Percentiles rank a stretch among this genome's conserved stretches.
These are phyloP conservation scores for Monomorium pharaonis DNA, from an alignment of 1,140 invertebrate species.

Conservation along the genomic window DNA sequence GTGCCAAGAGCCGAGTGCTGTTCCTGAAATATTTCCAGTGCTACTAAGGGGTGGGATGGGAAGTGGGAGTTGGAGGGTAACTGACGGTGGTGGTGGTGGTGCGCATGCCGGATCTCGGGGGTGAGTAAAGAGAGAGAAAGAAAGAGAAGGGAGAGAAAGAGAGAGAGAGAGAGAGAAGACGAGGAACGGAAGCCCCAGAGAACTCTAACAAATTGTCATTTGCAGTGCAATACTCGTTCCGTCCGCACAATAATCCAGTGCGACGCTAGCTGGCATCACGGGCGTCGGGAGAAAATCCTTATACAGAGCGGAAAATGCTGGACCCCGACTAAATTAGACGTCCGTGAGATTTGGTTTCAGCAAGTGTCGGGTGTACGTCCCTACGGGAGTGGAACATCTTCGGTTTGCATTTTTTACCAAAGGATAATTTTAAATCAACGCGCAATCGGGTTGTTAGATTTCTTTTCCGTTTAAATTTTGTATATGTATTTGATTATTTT, in stretches of 20 bases:
- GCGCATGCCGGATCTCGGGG: neutral
- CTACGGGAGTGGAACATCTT: neutral
- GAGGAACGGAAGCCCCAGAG: constrained; percentile 38
- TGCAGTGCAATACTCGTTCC: constrained; percentile 73
- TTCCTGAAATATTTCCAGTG: constrained; percentile 71
- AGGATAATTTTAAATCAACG: neutral
- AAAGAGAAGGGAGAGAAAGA: neutral
- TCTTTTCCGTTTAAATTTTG: neutral
- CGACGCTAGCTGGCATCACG: constrained; percentile 49
- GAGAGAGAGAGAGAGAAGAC: neutral
- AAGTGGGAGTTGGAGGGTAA: neutral
- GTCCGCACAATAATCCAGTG: constrained; percentile 71
- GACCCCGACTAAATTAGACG: constrained; percentile 64
- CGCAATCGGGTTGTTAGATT: neutral
- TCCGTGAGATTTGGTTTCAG: constrained; percentile 28
- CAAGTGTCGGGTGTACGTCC: neutral
- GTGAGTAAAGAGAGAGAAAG: neutral
- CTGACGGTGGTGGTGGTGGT: constrained; percentile 11
- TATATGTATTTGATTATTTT: neutral
- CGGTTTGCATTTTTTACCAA: neutral
- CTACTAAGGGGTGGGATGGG: neutral
- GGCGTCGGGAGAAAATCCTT: constrained; percentile 64
- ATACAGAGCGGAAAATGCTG: constrained; percentile 62
- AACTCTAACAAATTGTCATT: constrained; percentile 75
- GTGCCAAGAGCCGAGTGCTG: constrained; percentile 65